Evolutionary conservation across 2,797 vertebrate species (phyloP), one percentile per base, ranked within the genome.

Genomic region (Natrix natrix): DNA sequence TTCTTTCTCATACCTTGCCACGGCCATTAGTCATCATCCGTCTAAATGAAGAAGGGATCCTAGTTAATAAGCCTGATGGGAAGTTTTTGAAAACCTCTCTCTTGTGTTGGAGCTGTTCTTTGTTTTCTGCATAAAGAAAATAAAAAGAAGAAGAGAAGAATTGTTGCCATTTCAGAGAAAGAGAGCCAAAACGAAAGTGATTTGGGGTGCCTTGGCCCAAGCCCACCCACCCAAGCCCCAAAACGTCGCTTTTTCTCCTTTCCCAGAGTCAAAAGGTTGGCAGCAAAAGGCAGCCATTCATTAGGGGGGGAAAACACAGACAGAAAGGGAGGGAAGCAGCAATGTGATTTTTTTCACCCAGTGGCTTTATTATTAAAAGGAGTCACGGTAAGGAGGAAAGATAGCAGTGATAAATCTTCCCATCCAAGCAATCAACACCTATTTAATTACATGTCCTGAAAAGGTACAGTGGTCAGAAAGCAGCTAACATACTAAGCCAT

Each of bases 1-100:
- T 95, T 94, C 95, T 93, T 94, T 74, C 37, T 89, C n/a, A 54
- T 94, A 48, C 91, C 32, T 92, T n/a, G 14, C 90, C 61, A 60
- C 55, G 16, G 52, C 69, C 93, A 94, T 95, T 96, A 94, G 95
- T 97, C 95, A 95, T 88, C 91, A 91, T 66, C 90, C 86, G 74
- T 83, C 94, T 92, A 93, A 96, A 94, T 93, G 88, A 93, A 95
- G 93, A 94, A 92, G 87, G 74, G 95, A 91, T 94, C 92, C 92
- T 74, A 93, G 89, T 94, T 95, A 95, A 95, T 96, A 94, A 96
- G 93, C 91, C 54, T 37, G 89, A 92, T 87, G 86, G 93, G 92
- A 91, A 48, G 95, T 92, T 61, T 92, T 93, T 92, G 32, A 57
- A 32, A 54, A 54, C 8, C 57, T 83, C 57, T 69, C 63, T 90